Percentiles rank a stretch among this genome's conserved stretches.
phyloP scores from a whole-genome alignment of 92 coral and sea anemone genomes.

The Plumapathes pennacea region DNA sequence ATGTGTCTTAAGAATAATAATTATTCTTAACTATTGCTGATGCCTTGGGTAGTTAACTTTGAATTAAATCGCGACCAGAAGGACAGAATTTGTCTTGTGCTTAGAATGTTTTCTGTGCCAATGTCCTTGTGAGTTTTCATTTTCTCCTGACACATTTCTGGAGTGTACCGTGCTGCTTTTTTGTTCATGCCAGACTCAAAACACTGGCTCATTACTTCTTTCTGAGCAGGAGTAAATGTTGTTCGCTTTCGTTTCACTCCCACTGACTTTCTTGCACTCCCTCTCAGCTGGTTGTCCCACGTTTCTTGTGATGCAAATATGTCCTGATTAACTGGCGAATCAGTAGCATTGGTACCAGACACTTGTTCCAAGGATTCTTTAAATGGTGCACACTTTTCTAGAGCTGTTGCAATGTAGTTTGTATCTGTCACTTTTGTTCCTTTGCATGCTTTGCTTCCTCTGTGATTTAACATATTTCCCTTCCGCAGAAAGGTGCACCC shows the following conservation, averaged over 20 bases:
- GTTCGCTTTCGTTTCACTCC: conserved; percentile 15
- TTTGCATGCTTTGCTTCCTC: conserved; percentile 18
- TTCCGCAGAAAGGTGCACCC: conserved; percentile 11
- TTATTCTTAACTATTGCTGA: no score
- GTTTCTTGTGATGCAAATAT: conserved; percentile 3
- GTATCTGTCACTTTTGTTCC: no score
- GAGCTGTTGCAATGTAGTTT: no score
- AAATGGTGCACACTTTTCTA: no score
- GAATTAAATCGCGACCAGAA: no score
- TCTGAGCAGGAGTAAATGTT: conserved; percentile 26
- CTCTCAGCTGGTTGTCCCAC: conserved; percentile 18
- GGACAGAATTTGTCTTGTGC: conserved; percentile 19
- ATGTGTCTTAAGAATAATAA: no score
- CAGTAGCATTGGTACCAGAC: no score
- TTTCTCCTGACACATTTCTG: conserved; percentile 27
- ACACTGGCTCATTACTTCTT: conserved; percentile 35
- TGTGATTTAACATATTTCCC: conserved; percentile 19
- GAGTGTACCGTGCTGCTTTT: conserved; percentile 33
- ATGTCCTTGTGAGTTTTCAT: conserved; percentile 42
- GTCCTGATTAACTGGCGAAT: no score
- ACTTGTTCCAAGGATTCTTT: no score
- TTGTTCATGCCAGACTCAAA: conserved; percentile 42
- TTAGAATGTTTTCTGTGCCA: conserved; percentile 27
- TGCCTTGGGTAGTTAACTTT: no score
- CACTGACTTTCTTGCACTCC: conserved; percentile 31